Evolutionary conservation across 2,797 vertebrate species (phyloP).

Genomic region (Acipenser ruthenus): DNA sequence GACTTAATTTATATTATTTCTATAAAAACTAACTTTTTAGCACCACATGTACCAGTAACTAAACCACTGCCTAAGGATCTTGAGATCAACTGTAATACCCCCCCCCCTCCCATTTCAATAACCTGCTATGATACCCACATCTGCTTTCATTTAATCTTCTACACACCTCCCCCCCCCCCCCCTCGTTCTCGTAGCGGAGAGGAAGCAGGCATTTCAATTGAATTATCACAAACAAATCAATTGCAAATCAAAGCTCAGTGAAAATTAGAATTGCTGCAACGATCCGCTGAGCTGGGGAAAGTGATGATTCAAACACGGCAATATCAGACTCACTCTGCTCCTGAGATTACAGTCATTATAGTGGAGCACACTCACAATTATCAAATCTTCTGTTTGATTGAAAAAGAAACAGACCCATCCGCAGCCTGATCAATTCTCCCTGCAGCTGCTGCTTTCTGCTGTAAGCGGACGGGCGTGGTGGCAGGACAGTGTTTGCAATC

Average conservation of each 20-base stretch:
- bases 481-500: too few relatives aligned
- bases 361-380: not conserved
- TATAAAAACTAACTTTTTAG: too few relatives aligned
- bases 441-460: not conserved
- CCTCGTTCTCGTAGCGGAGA: not conserved
- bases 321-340: not conserved
- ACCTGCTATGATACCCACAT: too few relatives aligned
- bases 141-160: too few relatives aligned
- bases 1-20: too few relatives aligned
- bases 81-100: too few relatives aligned
- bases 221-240: slow-evolving; percentile 52
- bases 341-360: not conserved
- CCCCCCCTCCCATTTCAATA: too few relatives aligned
- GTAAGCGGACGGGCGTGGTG: too few relatives aligned
- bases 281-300: slow-evolving; percentile 34
- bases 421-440: not conserved
- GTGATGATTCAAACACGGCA: slow-evolving; percentile 27
- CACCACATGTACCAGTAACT: too few relatives aligned
- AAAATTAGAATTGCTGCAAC: slow-evolving; percentile 47
- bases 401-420: not conserved
- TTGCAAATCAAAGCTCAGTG: slow-evolving; percentile 48
- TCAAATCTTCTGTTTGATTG: too few relatives aligned
- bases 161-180: too few relatives aligned
- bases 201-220: slow-evolving; percentile 41
- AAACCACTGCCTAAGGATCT: too few relatives aligned